These are phyloP conservation scores for Rapana venosa DNA, from an alignment of 2,888 invertebrate species.

Conservation along the genomic window DNA sequence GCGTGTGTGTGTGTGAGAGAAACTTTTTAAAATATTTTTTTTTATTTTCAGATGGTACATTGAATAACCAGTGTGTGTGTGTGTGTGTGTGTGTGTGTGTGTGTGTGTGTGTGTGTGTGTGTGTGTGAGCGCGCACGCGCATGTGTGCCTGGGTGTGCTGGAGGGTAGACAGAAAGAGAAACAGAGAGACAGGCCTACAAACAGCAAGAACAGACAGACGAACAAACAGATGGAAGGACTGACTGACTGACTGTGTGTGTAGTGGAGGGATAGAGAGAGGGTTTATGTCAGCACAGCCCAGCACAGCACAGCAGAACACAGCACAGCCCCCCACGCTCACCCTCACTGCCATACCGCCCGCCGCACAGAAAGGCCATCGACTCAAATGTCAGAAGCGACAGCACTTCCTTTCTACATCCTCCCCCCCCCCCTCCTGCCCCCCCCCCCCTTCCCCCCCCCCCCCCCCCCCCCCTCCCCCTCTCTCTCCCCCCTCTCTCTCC, in stretches of 20 bases:
- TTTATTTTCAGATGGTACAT: too few relatives aligned
- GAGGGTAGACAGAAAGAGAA: not conserved
- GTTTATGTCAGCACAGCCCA: too few relatives aligned
- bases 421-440: not conserved
- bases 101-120: slow-evolving; percentile 25
- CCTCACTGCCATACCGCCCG: not conserved
- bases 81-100: not conserved
- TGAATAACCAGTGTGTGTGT: not conserved
- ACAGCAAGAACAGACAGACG: not conserved
- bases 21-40: too few relatives aligned
- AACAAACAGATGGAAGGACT: not conserved
- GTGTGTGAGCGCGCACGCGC: not conserved
- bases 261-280: not conserved
- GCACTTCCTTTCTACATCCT: not conserved
- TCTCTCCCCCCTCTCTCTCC: not conserved
- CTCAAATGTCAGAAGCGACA: slow-evolving; percentile 19
- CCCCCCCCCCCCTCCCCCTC: not conserved
- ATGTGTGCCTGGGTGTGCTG: not conserved
- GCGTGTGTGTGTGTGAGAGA: not conserved
- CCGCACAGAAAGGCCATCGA: not conserved
- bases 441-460: not conserved
- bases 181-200: not conserved
- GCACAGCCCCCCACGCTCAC: not conserved
- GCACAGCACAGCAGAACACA: not conserved
- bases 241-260: not conserved